Conservation (phyloP, 2,888 invertebrate species). For the Saturnia pavonia region DNA sequence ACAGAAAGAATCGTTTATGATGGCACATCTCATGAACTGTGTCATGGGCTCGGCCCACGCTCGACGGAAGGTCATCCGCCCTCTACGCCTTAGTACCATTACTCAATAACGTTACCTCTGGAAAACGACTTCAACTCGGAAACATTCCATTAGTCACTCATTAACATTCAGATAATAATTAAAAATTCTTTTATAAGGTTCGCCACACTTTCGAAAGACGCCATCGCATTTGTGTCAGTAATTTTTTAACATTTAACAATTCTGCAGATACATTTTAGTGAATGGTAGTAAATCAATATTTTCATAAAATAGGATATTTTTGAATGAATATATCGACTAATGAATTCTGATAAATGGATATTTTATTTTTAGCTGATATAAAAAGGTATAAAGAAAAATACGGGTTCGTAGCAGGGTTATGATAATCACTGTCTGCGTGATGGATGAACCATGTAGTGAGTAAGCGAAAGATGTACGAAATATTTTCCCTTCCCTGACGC, state of each 20-base stretch:
- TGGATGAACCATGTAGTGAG: conserved; percentile 67
- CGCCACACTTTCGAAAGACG: not conserved
- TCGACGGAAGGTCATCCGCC: conserved; percentile 69
- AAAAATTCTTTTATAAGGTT: conserved; percentile 14
- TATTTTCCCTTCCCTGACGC: conserved; percentile 33
- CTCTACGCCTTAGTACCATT: conserved; percentile 53
- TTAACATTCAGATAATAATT: conserved; percentile 23
- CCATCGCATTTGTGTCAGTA: not conserved
- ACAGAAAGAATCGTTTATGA: conserved; percentile 68
- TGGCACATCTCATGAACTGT: conserved; percentile 70
- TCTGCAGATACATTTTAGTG: too few species aligned
- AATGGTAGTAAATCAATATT: not conserved
- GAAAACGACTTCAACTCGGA: conserved; percentile 39
- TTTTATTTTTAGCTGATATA: conserved; percentile 34
- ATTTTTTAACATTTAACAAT: not conserved
- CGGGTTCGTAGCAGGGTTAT: conserved; percentile 52
- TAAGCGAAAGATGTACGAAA: conserved; percentile 54
- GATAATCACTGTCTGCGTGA: conserved; percentile 74
- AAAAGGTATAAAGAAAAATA: conserved; percentile 53
- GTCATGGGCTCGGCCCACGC: conserved; percentile 80
- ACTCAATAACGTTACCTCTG: conserved; percentile 55
- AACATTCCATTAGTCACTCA: conserved; percentile 37
- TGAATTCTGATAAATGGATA: not conserved
- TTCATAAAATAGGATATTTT: not conserved
- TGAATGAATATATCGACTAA: not conserved